Percentiles rank a stretch among this genome's conserved stretches.
Evolutionary conservation across 2,888 invertebrate genomes (phyloP).

Genomic region (Temnothorax unifasciatus): DNA sequence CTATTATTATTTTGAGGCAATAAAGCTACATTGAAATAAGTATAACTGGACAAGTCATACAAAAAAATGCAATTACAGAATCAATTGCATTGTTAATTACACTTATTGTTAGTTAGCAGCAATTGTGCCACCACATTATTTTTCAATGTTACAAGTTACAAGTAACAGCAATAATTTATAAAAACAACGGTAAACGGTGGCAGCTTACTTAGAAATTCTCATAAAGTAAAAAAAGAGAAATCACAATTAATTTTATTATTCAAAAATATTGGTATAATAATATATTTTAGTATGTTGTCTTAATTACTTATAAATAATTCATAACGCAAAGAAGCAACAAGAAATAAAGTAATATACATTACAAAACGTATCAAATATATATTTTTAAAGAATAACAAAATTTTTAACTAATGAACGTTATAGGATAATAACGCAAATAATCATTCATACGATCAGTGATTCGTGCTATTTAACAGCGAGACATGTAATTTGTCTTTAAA

Average conservation of each 20-base stretch:
- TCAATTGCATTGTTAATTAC: not conserved
- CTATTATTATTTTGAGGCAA: not conserved
- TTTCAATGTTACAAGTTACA: not conserved
- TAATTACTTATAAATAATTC: not conserved
- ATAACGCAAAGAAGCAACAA: not conserved
- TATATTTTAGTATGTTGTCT: not conserved
- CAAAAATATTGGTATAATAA: not conserved
- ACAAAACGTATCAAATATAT: not conserved
- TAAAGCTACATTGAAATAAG: not conserved
- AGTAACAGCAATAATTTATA: not conserved
- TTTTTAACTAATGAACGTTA: not conserved
- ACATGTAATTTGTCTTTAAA: slow-evolving; percentile 7
- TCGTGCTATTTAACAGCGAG: not conserved
- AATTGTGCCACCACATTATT: not conserved
- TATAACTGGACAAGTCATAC: not conserved
- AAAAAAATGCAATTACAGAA: slow-evolving; percentile 14
- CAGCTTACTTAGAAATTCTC: not conserved
- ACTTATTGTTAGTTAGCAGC: not conserved
- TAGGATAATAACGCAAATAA: not conserved
- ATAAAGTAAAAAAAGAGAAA: not conserved
- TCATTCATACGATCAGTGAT: not conserved
- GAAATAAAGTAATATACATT: not conserved
- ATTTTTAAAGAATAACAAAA: not conserved
- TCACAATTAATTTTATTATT: not conserved
- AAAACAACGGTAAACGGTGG: not conserved